Evolutionary conservation across 2,797 vertebrate genomes (phyloP).

Genomic region (Darevskia mixta): DNA sequence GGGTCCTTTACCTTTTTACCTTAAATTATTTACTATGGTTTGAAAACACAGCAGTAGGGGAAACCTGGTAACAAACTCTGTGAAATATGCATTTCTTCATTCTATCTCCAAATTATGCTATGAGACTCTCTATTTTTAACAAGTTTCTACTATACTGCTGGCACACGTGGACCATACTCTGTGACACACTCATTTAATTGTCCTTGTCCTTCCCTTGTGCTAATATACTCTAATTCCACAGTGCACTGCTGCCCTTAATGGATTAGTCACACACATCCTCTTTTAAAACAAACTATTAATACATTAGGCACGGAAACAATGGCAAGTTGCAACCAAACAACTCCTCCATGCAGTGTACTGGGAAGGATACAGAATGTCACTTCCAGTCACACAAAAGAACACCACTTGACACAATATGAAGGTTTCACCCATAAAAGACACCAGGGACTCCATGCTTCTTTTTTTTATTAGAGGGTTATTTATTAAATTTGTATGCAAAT

Average conservation of each 20-base stretch:
- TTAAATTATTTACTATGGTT: not conserved
- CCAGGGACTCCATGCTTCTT: not conserved
- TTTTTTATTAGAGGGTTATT: not conserved
- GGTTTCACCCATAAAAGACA: not conserved
- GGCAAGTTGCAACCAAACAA: not conserved
- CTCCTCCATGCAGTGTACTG: slow-evolving; percentile 20
- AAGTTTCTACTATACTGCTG: not conserved
- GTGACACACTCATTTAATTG: slow-evolving; percentile 41
- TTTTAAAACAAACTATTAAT: slow-evolving; percentile 38
- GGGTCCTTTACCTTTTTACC: no score
- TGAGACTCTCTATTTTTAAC: not conserved
- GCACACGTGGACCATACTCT: not conserved
- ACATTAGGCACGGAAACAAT: not conserved
- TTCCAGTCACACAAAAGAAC: slow-evolving; percentile 24
- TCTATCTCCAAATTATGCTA: not conserved
- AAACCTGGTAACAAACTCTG: not conserved
- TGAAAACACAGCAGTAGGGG: not conserved
- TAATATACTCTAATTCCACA: slow-evolving; percentile 41
- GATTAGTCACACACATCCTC: slow-evolving; percentile 36
- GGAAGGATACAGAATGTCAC: slow-evolving; percentile 19
- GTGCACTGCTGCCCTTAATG: not conserved
- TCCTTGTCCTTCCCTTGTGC: slow-evolving; percentile 30
- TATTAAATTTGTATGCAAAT: no score
- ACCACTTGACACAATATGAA: not conserved
- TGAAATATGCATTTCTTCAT: not conserved